Evolutionary conservation across 2,797 vertebrate species (phyloP), one percentile per base, ranked within the genome.

Genomic region (Lagodon rhomboides): DNA sequence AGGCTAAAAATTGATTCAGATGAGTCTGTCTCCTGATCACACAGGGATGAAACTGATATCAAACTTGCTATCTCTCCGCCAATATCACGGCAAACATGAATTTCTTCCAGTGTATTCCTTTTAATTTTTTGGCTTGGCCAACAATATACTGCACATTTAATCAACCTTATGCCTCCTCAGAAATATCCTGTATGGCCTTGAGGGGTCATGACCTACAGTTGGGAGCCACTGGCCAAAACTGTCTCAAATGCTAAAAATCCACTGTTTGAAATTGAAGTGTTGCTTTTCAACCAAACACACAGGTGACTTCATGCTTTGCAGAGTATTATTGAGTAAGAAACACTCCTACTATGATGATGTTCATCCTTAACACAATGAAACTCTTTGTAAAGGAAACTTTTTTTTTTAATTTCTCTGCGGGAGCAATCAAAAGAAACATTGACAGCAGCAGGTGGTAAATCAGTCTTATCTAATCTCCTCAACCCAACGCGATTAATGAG

Each of bases 401-500:
- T 38, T 30, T 50, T 13, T 22, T 53, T 1, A 23, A 5, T 41
- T n/a, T 59, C 2, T 18, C 17, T 25, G 11, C 46, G 5, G 22
- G 5, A 51, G 16, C 46, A 71, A 60, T 27, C 43, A 65, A 67
- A 68, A 8, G 10, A 5, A 38, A 13, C 13, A 16, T 76, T 72
- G 30, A 16, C 2, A 43, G 12, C 23, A 10, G 10, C 13, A 5
- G 4, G 13, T 3, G 3, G 74, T 65, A 18, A 72, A 53, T 55
- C 13, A 20, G 0, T n/a, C 43, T 60, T 55, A 76, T 84, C 72
- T 70, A 43, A 77, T 74, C 16, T 68, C 2, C 55, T 51, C 13
- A 46, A 41, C n/a, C 12, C 6, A 69, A 30, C 55, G 1, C 22
- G 10, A 65, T 71, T 60, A 60, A 73, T 50, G 15, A 17, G 51